phyloP scores from a whole-genome alignment of 2,888 invertebrate species.

The Mycalesis mineus region DNA sequence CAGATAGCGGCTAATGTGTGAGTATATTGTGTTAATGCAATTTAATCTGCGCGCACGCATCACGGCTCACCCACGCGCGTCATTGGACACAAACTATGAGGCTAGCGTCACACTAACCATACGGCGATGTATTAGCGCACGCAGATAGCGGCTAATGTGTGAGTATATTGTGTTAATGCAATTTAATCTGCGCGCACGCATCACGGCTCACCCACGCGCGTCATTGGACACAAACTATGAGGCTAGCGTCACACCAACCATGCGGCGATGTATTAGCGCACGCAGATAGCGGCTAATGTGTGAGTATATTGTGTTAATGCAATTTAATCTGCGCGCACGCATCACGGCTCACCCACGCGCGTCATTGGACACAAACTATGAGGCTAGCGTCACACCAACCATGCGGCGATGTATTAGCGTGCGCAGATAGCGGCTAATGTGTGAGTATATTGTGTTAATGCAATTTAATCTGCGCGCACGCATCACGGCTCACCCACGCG shows the following conservation, averaged over 20 bases:
- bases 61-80: conserved; percentile 65
- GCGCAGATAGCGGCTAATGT: conserved; percentile 34
- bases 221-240: conserved; percentile 47
- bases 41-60: conserved; percentile 74
- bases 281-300: too few species aligned
- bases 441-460: conserved; percentile 53
- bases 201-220: conserved; percentile 67
- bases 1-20: conserved; percentile 38
- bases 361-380: too few species aligned
- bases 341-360: too few species aligned
- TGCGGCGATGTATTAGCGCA: conserved; percentile 16
- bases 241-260: conserved; percentile 29
- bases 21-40: conserved; percentile 60
- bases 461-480: conserved; percentile 74
- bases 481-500: conserved; percentile 69
- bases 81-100: conserved; percentile 46
- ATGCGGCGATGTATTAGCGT: too few species aligned
- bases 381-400: too few species aligned
- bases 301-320: too few species aligned
- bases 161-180: conserved; percentile 57
- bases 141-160: conserved; percentile 38
- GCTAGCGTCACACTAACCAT: conserved; percentile 31
- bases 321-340: too few species aligned
- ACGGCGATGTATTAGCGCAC: background rate
- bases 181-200: conserved; percentile 74